Percentiles rank a stretch among this genome's conserved stretches.
Evolutionary conservation across 2,797 vertebrate species (phyloP).

Genomic region (Argya squamiceps): DNA sequence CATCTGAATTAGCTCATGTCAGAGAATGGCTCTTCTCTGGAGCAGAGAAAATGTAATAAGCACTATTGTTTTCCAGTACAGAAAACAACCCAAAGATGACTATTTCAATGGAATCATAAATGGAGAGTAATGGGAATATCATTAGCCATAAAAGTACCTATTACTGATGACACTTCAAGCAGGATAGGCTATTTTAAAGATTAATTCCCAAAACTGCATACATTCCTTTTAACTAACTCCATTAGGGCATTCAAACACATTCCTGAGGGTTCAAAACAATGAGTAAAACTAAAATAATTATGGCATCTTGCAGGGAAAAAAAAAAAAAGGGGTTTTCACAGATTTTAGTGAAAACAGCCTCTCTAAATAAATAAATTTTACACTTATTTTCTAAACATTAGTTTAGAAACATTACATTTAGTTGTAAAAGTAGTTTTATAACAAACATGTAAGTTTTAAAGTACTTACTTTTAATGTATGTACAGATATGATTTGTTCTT

Average conservation of each 20-base stretch:
- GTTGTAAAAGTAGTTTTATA: background rate
- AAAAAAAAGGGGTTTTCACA: background rate
- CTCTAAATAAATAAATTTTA: background rate
- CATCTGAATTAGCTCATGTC: background rate
- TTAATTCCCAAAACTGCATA: background rate
- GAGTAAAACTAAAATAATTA: background rate
- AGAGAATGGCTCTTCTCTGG: background rate
- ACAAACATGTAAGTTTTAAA: accelerated
- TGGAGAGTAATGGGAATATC: background rate
- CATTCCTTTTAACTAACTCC: background rate
- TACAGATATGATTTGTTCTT: background rate
- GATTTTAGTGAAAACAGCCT: background rate
- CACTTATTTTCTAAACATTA: background rate
- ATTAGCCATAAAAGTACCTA: background rate
- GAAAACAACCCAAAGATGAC: background rate
- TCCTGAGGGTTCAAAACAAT: background rate
- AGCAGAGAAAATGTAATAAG: background rate
- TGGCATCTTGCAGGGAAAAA: background rate
- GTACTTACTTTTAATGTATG: background rate
- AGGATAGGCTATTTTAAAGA: background rate
- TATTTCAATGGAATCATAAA: background rate
- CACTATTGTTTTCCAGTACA: background rate
- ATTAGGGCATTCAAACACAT: background rate
- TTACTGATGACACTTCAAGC: background rate
- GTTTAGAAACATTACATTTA: too few species aligned